phyloP scores from a whole-genome alignment of 2,113 vertebrate genomes.

The Elanoides forficatus region DNA sequence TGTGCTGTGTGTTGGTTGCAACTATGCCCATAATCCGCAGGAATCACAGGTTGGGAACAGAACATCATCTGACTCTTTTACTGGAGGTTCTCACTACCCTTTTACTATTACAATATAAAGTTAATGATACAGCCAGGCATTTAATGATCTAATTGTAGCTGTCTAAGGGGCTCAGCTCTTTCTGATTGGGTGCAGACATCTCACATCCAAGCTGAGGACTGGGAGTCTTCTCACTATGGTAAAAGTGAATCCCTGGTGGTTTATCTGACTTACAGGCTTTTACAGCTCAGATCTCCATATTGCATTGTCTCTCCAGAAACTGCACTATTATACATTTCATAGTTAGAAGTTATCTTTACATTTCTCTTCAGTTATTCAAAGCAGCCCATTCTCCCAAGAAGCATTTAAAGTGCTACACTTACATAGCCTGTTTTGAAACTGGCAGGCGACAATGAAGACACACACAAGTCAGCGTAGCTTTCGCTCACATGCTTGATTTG shows the following conservation, averaged over 20 bases:
- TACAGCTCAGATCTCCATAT: background rate
- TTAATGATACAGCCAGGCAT: background rate
- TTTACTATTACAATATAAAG: conserved; percentile 29
- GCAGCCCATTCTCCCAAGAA: background rate
- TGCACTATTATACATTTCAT: background rate
- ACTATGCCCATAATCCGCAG: background rate
- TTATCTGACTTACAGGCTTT: background rate
- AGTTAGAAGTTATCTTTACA: background rate
- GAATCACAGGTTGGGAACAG: background rate
- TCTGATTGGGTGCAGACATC: fast-evolving
- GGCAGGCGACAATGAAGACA: background rate
- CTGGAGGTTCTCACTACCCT: background rate
- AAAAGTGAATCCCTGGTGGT: background rate
- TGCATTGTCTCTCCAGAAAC: background rate
- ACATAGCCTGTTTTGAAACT: background rate
- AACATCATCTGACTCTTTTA: background rate
- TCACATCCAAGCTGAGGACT: background rate
- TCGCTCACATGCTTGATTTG: background rate
- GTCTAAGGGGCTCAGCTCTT: background rate
- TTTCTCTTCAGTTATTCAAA: background rate
- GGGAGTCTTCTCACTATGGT: background rate
- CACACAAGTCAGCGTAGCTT: background rate
- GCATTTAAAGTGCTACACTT: background rate
- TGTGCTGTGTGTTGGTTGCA: background rate
- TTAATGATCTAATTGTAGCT: background rate